Percentiles rank a stretch among this genome's conserved stretches.
Conservation (phyloP, 2,888 invertebrate genomes). For the Hipparchia sbordonii region DNA sequence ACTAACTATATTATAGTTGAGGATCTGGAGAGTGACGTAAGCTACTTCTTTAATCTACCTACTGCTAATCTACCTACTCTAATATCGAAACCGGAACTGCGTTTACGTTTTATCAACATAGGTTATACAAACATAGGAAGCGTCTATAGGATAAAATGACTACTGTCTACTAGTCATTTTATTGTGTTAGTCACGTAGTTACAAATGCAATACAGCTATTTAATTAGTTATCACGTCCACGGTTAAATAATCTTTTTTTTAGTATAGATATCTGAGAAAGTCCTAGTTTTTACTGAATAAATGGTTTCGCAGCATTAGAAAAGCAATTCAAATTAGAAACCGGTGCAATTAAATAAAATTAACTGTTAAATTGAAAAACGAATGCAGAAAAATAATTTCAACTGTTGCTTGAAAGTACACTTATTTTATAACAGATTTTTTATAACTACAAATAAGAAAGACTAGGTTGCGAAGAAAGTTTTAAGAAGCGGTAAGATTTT, state of each 20-base stretch:
- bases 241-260: not conserved
- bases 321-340: not conserved
- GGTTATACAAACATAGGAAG: slow-evolving; percentile 3
- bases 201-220: not conserved
- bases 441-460: not conserved
- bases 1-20: too few species aligned
- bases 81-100: not conserved
- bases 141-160: not conserved
- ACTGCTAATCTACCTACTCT: not conserved
- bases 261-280: not conserved
- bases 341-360: not conserved
- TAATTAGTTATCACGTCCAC: not conserved
- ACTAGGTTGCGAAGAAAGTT: not conserved
- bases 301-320: slow-evolving; percentile 4
- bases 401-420: not conserved
- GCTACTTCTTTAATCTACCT: too few species aligned
- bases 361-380: not conserved
- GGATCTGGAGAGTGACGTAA: too few species aligned
- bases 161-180: not conserved
- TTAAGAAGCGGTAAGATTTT: too few species aligned
- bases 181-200: slow-evolving; percentile 4
- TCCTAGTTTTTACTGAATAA: not conserved
- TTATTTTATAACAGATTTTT: not conserved
- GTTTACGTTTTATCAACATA: not conserved
- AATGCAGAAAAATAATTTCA: not conserved